Evolutionary conservation across 2,888 invertebrate genomes (phyloP), one percentile per base, ranked within the genome.

Genomic region (Hecatera dysodea): DNA sequence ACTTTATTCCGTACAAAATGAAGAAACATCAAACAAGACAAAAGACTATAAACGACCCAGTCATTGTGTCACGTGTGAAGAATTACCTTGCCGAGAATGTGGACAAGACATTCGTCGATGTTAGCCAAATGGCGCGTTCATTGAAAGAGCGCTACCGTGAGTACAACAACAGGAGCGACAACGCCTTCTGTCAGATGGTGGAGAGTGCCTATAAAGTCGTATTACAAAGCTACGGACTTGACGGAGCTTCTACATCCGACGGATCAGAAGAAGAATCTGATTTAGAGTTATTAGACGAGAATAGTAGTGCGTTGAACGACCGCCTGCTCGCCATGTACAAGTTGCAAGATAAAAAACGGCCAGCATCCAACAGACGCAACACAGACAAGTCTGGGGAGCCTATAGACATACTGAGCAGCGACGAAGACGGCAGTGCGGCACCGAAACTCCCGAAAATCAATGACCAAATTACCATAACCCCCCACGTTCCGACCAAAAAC

Each of bases 31-130:
- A 95, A 86, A 92, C 94, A n/a, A 90, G 95, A 77, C 93, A 94
- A 89, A 96, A 95, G 88, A 93, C 94, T 74, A 78, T 95, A 53
- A 94, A 90, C 85, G 97, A 97, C 88, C 96, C 96, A 7, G 88
- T 96, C 48, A 97, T 97, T 77, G 96, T 97, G 69, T 96, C 96
- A 82, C 96, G 97, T 67, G 97, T 97, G 42, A 97, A 97, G 90
- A 96, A 98, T 97, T 98, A 98, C 91, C 96, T 98, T 86, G 98
- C 98, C 80, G 97, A 97, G 86, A 98, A 98, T 95, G 97, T 97
- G 77, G 97, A 98, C 87, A 97, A 98, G 93, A 97, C 97, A 11
- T 98, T 97, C 90, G 97, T 98, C 81, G 98, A 98, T 96, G 97
- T 98, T 71, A 97, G 97, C 89, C 97, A 97, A 89, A 98, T 98